Evolutionary conservation across 2,797 vertebrate genomes (phyloP).

Genomic region (Hyperoplus immaculatus): DNA sequence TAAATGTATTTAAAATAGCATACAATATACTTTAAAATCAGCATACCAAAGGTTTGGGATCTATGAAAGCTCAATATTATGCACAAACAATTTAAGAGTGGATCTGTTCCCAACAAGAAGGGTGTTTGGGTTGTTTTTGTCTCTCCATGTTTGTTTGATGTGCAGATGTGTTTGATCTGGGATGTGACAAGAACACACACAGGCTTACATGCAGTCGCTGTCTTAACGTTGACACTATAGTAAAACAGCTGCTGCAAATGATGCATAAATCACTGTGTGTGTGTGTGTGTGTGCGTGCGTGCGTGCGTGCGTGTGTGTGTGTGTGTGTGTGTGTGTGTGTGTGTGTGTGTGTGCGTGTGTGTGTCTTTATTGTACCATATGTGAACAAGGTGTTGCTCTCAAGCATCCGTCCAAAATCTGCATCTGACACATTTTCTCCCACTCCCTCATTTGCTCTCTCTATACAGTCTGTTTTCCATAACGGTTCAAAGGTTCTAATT

Average conservation of each 20-base stretch:
- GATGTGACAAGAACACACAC: conserved; percentile 44
- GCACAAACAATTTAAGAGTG: not conserved
- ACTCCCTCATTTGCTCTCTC: not conserved
- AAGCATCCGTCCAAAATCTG: conserved; percentile 32
- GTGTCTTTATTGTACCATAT: conserved; percentile 47
- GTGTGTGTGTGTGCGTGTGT: conserved; percentile 9
- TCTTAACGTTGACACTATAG: conserved; percentile 46
- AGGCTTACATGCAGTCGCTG: conserved; percentile 6
- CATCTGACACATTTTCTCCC: conserved; percentile 27
- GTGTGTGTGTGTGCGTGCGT: not conserved
- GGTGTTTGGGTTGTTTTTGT: not conserved
- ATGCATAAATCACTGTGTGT: conserved; percentile 42
- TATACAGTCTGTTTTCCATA: conserved; percentile 33
- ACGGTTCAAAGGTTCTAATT: conserved; percentile 23
- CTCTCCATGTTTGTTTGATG: conserved; percentile 30
- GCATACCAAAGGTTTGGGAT: not conserved
- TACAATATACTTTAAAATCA: not conserved
- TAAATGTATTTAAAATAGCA: not conserved
- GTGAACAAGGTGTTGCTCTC: conserved; percentile 50
- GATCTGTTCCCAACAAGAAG: not conserved
- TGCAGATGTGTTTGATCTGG: conserved; percentile 29
- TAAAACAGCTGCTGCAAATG: conserved; percentile 46
- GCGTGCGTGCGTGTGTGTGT: conserved; percentile 10
- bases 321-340: conserved; percentile 11
- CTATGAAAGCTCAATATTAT: conserved; percentile 2